Evolutionary conservation across 1,140 invertebrate genomes (phyloP), one percentile per base, ranked within the genome.

Genomic region (Aphis gossypii): DNA sequence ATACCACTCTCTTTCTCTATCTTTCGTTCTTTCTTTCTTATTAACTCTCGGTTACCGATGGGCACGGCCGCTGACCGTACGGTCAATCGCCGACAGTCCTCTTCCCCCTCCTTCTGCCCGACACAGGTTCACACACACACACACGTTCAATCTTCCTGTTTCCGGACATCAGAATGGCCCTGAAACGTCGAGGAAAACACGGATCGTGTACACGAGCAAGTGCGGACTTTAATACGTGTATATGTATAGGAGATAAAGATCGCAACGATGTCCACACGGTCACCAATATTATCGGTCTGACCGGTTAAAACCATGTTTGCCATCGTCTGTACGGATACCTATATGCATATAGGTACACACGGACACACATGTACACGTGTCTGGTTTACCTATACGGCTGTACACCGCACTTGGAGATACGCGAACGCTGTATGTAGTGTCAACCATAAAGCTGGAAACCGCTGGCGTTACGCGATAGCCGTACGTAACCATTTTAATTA

Each of bases 401-500:
- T 23, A 54, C 20, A 54, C 87, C n/a, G 46, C 35, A 38, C n/a
- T 25, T 1, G 46, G 38, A 56, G 54, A 68, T 90, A 35, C 89
- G 30, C 89, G 20, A 76, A 35, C 90, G 44, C 8, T 21, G 87
- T 88, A 35, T 54, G 23, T 54, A 56, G 56, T 68, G 46, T 44
- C 76, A 92, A 92, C 76, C 44, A n/a, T 83, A 83, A 38, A 92
- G n/a, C 90, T 83, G 68, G 89, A 68, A 60, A 90, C 30, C 38
- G 89, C 38, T 68, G 89, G 89, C 89, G 89, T 90, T 90, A 90
- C 88, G 88, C 51, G 88, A 90, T 11, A 60, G 54, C 54, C 25
- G 89, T 68, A 90, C 89, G 54, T 68, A 83, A 93, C 82, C 2
- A 54, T 93, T 93, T 93, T 93, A 93, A 93, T 93, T 93, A 86